These are phyloP conservation scores for Alectura lathami DNA, from an alignment of 2,113 vertebrate genomes.

Conservation along the genomic window DNA sequence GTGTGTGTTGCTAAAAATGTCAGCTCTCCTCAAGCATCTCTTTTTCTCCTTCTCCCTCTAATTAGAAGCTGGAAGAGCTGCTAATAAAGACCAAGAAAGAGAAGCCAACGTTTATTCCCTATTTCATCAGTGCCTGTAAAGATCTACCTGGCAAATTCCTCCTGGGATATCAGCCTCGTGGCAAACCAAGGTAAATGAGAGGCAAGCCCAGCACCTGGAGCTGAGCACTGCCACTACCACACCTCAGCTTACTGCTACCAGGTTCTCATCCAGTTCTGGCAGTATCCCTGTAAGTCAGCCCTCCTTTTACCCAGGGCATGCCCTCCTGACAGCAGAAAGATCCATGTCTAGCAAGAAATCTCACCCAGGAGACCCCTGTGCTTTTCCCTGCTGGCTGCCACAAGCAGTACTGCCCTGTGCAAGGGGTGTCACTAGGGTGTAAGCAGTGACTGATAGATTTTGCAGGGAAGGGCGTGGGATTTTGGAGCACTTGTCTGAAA, in stretches of 20 bases:
- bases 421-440: neutral
- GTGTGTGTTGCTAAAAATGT: neutral
- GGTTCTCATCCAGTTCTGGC: neutral
- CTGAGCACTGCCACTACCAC: constrained; percentile 3
- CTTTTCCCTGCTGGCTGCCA: neutral
- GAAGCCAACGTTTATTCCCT: constrained; percentile 97
- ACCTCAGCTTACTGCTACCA: neutral
- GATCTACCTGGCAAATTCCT: constrained; percentile 97
- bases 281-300: neutral
- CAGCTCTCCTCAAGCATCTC: neutral
- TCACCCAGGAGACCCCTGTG: neutral
- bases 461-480: neutral
- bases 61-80: constrained; percentile 95
- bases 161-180: constrained; percentile 95
- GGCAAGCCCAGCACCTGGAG: neutral
- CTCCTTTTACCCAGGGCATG: neutral
- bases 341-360: neutral
- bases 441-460: neutral
- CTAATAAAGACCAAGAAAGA: constrained; percentile 92
- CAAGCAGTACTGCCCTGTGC: neutral
- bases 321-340: neutral
- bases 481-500: neutral
- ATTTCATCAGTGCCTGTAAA: constrained; percentile 93
- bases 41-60: constrained; percentile 27
- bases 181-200: constrained; percentile 89